Evolutionary conservation across 92 coral and sea anemone species (phyloP).

Genomic region (Phenganax subtilis): DNA sequence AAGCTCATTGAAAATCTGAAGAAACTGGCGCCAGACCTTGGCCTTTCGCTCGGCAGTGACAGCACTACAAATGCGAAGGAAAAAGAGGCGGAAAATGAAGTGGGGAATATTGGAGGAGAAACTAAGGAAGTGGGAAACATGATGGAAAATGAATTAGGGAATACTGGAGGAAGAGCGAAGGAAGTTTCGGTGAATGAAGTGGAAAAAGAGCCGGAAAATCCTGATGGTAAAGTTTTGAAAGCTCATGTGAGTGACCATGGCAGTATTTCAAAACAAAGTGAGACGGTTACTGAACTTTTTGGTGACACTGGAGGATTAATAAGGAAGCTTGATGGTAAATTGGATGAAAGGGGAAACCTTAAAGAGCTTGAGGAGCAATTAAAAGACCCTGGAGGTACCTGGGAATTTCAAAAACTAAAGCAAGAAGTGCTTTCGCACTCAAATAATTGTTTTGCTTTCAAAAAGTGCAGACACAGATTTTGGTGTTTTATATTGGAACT

Average conservation of each 20-base stretch:
- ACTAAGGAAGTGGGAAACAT: neutral
- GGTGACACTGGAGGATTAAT: neutral
- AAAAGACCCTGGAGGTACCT: constrained; percentile 20
- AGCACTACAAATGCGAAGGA: neutral
- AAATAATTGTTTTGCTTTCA: too few relatives aligned
- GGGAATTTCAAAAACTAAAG: neutral
- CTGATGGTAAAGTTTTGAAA: neutral
- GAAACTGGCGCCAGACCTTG: constrained; percentile 38
- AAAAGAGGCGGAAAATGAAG: neutral
- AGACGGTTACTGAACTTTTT: neutral
- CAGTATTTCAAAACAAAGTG: neutral
- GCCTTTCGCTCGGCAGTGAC: neutral
- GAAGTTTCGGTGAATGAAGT: neutral
- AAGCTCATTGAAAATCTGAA: constrained; percentile 37
- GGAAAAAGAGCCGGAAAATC: too few relatives aligned
- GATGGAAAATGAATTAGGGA: neutral
- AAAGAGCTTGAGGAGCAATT: neutral
- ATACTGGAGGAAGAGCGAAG: neutral
- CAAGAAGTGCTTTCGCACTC: too few relatives aligned
- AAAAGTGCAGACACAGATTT: too few relatives aligned
- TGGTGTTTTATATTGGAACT: too few relatives aligned
- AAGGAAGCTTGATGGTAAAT: neutral
- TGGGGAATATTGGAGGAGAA: neutral
- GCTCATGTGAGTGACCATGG: neutral
- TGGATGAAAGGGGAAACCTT: neutral